Conservation (phyloP, 2,113 vertebrate genomes). For the Catagonus wagneri region DNA sequence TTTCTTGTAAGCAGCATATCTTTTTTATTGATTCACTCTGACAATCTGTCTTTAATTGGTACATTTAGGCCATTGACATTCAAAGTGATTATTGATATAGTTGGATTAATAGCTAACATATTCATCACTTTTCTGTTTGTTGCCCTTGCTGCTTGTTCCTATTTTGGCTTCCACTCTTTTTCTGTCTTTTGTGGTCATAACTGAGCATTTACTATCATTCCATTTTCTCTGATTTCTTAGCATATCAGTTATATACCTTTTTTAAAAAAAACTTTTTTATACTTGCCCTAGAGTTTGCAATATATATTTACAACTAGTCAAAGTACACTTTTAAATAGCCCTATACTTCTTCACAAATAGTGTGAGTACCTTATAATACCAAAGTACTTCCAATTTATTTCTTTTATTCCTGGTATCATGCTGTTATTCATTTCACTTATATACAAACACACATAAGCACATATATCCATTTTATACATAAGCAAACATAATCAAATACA, state of each 20-base stretch:
- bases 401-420: not conserved
- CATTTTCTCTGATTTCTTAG: not conserved
- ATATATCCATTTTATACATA: not conserved
- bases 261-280: no score
- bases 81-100: not conserved
- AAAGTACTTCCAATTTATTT: not conserved
- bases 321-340: not conserved
- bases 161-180: no score
- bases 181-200: not conserved
- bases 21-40: not conserved
- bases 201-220: not conserved
- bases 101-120: not conserved
- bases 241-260: not conserved
- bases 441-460: not conserved
- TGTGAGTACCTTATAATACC: not conserved
- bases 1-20: not conserved
- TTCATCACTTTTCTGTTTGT: not conserved
- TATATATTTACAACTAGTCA: not conserved
- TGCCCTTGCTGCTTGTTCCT: not conserved
- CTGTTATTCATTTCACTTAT: not conserved
- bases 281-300: not conserved
- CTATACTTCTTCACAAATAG: not conserved
- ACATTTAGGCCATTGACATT: not conserved
- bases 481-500: not conserved
- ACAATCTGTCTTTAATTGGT: not conserved